Evolutionary conservation across 1,140 invertebrate species (phyloP).

Genomic region (Leptopilina clavipes): DNA sequence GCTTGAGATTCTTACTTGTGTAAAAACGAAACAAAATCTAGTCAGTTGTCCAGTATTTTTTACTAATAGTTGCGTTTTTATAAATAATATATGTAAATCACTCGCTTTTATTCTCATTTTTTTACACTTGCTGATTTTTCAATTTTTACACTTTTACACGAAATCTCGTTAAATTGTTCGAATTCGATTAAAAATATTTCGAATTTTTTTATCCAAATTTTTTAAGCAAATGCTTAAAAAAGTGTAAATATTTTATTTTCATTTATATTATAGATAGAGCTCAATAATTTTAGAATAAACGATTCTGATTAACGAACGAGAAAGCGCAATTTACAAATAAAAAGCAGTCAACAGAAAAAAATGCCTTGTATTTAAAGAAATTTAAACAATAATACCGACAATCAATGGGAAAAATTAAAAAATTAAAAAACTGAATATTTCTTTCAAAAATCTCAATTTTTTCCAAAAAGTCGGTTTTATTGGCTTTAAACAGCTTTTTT

Average conservation of each 20-base stretch:
- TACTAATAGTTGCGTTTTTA: slow-evolving; percentile 34
- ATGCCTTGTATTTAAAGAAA: slow-evolving; percentile 17
- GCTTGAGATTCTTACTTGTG: slow-evolving; percentile 41
- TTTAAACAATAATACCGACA: slow-evolving; percentile 8
- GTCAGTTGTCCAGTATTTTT: slow-evolving; percentile 52
- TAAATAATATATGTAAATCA: background rate
- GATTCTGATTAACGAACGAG: slow-evolving; percentile 8
- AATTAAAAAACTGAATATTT: too few species aligned
- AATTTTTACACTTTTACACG: slow-evolving; percentile 10
- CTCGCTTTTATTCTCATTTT: background rate
- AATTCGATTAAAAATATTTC: background rate
- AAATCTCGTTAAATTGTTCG: background rate
- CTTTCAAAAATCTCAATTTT: background rate
- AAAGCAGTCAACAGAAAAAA: background rate
- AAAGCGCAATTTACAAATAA: slow-evolving; percentile 16
- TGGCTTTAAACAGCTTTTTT: background rate
- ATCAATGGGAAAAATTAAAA: background rate
- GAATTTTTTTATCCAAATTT: background rate
- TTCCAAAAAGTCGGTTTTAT: slow-evolving; percentile 1
- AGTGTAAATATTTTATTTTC: slow-evolving; percentile 22
- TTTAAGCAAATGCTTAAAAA: background rate
- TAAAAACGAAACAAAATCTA: slow-evolving; percentile 42
- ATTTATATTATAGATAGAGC: slow-evolving; percentile 25
- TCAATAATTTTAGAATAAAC: slow-evolving; percentile 10
- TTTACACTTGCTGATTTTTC: background rate